Conservation (phyloP, 2,113 vertebrate genomes). For the Cephalopterus ornatus region DNA sequence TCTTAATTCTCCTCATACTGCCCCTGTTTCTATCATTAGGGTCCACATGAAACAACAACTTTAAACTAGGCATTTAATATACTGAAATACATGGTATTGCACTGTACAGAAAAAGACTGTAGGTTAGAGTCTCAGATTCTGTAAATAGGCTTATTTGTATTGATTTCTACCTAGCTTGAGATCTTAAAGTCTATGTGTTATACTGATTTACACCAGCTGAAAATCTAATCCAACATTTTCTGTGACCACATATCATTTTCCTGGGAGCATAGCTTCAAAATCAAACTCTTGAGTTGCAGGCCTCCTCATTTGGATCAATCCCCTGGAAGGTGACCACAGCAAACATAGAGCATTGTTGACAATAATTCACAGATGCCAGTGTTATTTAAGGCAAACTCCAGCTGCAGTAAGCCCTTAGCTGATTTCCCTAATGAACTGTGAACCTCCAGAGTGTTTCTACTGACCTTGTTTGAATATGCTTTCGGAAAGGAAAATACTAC, state of each 20-base stretch:
- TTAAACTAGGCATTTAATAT: neutral
- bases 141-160: neutral
- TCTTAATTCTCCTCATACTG: neutral
- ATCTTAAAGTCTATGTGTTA: neutral
- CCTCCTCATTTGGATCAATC: neutral
- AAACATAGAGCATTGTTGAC: conserved; percentile 33
- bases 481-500: conserved; percentile 26
- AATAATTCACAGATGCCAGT: conserved; percentile 56
- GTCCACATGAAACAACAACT: neutral
- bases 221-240: neutral
- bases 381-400: conserved; percentile 66
- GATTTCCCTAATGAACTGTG: conserved; percentile 74
- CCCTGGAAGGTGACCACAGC: conserved; percentile 45
- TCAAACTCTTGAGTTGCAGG: neutral
- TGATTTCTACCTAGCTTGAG: neutral
- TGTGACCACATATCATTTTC: neutral
- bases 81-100: neutral
- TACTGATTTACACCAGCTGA: neutral
- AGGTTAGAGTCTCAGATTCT: neutral
- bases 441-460: conserved; percentile 61
- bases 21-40: neutral
- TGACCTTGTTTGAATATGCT: conserved; percentile 62
- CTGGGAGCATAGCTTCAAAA: neutral
- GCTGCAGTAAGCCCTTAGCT: conserved; percentile 49
- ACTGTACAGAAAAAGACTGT: neutral